A percentile compares a stretch with the other conserved stretches of the same genome.
Conservation (phyloP, 2,797 vertebrate species). For the Sebastolobus alascanus region DNA sequence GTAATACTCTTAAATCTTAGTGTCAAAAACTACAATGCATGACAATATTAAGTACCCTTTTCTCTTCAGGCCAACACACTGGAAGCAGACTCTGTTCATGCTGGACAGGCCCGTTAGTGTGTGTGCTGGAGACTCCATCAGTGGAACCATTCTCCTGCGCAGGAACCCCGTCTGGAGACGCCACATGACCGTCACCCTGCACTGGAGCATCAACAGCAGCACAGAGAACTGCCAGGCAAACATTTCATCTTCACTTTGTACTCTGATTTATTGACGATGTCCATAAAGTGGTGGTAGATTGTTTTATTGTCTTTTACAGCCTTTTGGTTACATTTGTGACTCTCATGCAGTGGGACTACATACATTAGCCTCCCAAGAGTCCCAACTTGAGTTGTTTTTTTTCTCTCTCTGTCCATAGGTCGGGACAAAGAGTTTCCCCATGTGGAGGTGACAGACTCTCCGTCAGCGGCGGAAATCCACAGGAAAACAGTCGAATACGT, state of each 20-base stretch:
- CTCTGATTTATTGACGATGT: not conserved
- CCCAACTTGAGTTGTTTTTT: not conserved
- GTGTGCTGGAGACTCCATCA: constrained; percentile 75
- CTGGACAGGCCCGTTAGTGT: constrained; percentile 82
- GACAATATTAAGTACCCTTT: not conserved
- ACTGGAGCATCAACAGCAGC: constrained; percentile 80
- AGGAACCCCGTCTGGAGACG: constrained; percentile 89
- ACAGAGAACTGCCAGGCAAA: constrained; percentile 73
- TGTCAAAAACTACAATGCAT: not conserved
- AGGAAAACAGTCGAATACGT: constrained; percentile 13
- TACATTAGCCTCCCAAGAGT: not conserved
- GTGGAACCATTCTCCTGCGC: constrained; percentile 76
- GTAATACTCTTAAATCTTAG: not conserved
- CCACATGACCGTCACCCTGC: constrained; percentile 86
- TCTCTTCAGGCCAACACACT: constrained; percentile 83
- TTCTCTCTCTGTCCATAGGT: constrained; percentile 45
- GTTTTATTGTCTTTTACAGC: not conserved
- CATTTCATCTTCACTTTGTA: not conserved
- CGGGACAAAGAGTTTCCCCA: constrained; percentile 78
- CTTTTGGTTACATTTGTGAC: not conserved
- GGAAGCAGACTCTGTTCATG: constrained; percentile 92
- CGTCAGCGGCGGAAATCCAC: not conserved
- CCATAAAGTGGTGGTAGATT: not conserved
- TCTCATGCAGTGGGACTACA: not conserved
- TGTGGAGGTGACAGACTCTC: constrained; percentile 78